A percentile compares a stretch with the other conserved stretches of the same genome.
Evolutionary conservation across 92 coral and sea anemone species (phyloP).

Genomic region (Anthopleura xanthogrammica): DNA sequence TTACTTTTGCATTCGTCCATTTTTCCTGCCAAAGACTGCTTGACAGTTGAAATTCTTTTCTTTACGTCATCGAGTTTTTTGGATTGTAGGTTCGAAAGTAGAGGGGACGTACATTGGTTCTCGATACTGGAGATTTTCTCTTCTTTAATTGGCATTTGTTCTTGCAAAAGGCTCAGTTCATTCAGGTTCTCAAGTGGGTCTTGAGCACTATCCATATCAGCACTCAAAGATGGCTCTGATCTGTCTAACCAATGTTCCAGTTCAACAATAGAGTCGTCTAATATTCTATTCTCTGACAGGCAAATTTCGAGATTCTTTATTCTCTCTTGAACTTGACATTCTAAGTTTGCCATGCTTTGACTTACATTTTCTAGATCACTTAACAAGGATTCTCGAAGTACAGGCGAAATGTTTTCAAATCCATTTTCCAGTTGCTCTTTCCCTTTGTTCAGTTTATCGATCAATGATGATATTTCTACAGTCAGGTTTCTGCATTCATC

Average conservation of each 20-base stretch:
- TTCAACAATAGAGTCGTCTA: slow-evolving; percentile 38
- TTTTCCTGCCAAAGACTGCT: slow-evolving; percentile 24
- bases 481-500: slow-evolving; percentile 38
- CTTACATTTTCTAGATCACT: slow-evolving; percentile 54
- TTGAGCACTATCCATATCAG: neutral
- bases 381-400: slow-evolving; percentile 46
- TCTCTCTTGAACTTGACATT: slow-evolving; percentile 35
- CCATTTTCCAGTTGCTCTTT: slow-evolving; percentile 43
- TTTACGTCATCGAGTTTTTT: slow-evolving; percentile 20
- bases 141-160: slow-evolving; percentile 26
- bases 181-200: slow-evolving; percentile 36
- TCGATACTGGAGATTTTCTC: slow-evolving; percentile 13
- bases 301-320: slow-evolving; percentile 33
- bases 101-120: neutral
- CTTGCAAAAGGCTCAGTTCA: slow-evolving; percentile 37
- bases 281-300: slow-evolving; percentile 31
- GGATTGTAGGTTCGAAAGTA: neutral
- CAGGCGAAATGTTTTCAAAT: slow-evolving; percentile 41
- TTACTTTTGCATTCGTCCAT: slow-evolving; percentile 31
- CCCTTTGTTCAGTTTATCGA: slow-evolving; percentile 37
- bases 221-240: slow-evolving; percentile 16
- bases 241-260: slow-evolving; percentile 47
- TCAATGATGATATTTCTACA: slow-evolving; percentile 30
- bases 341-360: slow-evolving; percentile 44
- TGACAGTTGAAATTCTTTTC: slow-evolving; percentile 36